Evolutionary conservation across 2,113 vertebrate species (phyloP).

Genomic region (Brienomyrus brachyistius): DNA sequence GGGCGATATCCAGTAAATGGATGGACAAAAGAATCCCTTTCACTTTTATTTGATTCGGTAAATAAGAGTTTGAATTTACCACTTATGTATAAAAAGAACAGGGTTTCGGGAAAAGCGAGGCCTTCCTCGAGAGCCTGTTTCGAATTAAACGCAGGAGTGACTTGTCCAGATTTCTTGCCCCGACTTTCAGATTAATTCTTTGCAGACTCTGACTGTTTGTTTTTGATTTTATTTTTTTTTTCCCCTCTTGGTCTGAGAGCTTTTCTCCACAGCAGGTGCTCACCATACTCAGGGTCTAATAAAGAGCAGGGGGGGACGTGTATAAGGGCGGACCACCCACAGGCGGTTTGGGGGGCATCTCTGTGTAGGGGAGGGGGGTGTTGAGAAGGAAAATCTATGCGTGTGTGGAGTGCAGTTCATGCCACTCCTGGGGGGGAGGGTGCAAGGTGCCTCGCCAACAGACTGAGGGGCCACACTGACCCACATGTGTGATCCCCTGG

Average conservation of each 20-base stretch:
- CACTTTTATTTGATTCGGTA: conserved; percentile 42
- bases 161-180: conserved; percentile 59
- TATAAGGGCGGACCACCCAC: not conserved
- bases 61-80: conserved; percentile 44
- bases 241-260: not conserved
- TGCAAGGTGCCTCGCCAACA: not conserved
- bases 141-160: conserved; percentile 58
- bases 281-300: conserved; percentile 20
- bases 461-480: not conserved
- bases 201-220: conserved; percentile 22
- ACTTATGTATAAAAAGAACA: conserved; percentile 25
- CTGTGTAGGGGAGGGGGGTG: not conserved
- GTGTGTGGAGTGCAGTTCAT: not conserved
- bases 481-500: not conserved
- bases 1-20: conserved; percentile 39
- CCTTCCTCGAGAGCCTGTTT: conserved; percentile 44
- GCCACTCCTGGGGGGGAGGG: not conserved
- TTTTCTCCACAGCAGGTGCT: conserved; percentile 56
- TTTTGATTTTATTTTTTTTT: not conserved
- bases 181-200: conserved; percentile 63
- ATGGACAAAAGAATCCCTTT: conserved; percentile 41
- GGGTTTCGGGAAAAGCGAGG: not conserved
- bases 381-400: not conserved
- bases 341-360: not conserved
- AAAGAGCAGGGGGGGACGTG: not conserved